Percentiles rank a stretch among this genome's conserved stretches.
Conservation (phyloP, 1,140 invertebrate species). For the Drosophila orosa region DNA sequence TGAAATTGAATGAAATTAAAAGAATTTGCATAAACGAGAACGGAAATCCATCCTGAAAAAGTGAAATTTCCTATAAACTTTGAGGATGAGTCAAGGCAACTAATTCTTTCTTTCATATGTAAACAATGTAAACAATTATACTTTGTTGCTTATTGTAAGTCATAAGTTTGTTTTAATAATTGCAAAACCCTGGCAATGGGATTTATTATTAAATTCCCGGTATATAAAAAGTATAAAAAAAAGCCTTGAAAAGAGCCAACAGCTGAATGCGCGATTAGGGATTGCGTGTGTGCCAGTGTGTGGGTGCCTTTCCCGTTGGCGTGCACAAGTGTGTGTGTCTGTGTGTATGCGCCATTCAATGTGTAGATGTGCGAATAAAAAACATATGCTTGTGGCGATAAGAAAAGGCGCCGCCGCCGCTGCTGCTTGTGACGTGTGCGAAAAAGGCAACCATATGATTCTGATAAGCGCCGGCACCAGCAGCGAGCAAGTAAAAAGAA, state of each 20-base stretch:
- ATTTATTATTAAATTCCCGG: neutral
- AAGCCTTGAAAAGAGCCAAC: conserved; percentile 40
- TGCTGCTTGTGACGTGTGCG: conserved; percentile 40
- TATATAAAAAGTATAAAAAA: conserved; percentile 14
- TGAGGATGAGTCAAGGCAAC: neutral
- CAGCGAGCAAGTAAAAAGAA: conserved; percentile 12
- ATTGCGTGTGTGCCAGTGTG: neutral
- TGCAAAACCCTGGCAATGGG: neutral
- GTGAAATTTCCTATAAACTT: neutral
- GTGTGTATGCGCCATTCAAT: neutral
- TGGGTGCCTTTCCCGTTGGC: conserved; percentile 2
- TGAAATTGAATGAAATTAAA: neutral
- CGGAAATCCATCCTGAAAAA: neutral
- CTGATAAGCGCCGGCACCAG: conserved; percentile 52
- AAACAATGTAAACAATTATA: neutral
- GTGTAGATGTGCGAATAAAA: conserved; percentile 19
- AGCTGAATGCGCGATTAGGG: conserved; percentile 37
- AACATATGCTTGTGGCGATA: conserved; percentile 49
- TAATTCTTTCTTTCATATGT: neutral
- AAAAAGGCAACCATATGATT: conserved; percentile 68
- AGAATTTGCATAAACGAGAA: too few species aligned
- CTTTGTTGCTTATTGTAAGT: neutral
- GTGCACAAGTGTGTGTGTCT: neutral
- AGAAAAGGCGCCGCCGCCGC: conserved; percentile 28
- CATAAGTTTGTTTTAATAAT: neutral